Conservation (phyloP, 2,797 vertebrate genomes). For the Sebastes jordani region DNA sequence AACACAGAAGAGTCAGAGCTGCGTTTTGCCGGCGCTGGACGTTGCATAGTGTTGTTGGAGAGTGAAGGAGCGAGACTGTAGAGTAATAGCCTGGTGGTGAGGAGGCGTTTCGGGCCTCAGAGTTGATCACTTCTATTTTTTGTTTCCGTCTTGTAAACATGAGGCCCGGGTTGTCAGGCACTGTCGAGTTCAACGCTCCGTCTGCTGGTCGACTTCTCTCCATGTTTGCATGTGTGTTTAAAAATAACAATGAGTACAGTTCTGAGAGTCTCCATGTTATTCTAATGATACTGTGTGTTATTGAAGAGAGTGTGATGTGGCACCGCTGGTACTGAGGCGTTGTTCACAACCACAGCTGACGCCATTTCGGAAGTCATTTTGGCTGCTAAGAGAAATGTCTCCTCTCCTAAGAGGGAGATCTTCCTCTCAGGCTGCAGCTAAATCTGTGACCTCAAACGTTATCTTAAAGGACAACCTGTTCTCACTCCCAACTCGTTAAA, state of each 20-base stretch:
- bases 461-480: not conserved
- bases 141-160: conserved; percentile 24
- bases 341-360: not conserved
- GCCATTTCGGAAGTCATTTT: not conserved
- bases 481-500: no score
- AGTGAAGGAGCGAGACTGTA: not conserved
- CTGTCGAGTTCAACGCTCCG: not conserved
- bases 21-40: not conserved
- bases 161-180: conserved; percentile 15
- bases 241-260: not conserved
- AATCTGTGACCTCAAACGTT: not conserved
- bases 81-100: not conserved
- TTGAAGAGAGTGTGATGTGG: not conserved
- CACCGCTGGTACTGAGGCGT: not conserved
- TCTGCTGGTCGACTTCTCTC: conserved; percentile 3
- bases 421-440: not conserved
- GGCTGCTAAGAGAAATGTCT: not conserved
- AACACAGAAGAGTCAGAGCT: conserved; percentile 18
- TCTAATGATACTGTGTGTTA: not conserved
- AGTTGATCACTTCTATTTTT: not conserved
- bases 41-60: conserved; percentile 73
- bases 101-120: not conserved
- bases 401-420: not conserved
- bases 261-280: not conserved
- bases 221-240: not conserved